phyloP scores from a whole-genome alignment of 2,888 invertebrate genomes.

The Pseudeuparius sepicola region DNA sequence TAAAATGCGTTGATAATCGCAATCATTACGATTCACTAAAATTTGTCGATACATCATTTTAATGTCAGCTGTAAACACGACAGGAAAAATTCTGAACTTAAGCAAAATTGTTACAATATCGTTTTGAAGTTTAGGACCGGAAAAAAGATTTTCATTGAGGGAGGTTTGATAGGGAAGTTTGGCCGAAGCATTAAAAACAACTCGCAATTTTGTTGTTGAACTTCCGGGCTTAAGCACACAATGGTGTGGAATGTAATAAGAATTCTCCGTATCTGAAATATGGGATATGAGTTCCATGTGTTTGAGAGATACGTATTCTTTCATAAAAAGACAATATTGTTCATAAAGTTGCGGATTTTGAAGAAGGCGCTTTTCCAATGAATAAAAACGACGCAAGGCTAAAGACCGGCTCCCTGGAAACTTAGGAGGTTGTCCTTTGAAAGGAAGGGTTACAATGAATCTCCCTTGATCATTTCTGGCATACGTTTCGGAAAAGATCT shows the following conservation, averaged over 20 bases:
- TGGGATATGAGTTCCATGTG: constrained; percentile 3
- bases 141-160: neutral
- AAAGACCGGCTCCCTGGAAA: constrained; percentile 3
- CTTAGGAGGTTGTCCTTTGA: constrained; percentile 1
- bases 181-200: neutral
- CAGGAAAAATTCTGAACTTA: neutral
- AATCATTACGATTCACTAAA: neutral
- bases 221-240: constrained; percentile 7
- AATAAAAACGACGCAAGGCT: constrained; percentile 4
- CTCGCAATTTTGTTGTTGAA: neutral
- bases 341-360: constrained; percentile 6
- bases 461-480: constrained; percentile 1
- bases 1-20: constrained; percentile 2
- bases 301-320: constrained; percentile 3
- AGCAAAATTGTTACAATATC: neutral
- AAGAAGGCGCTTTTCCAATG: constrained; percentile 3
- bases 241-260: constrained; percentile 9
- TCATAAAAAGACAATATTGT: constrained; percentile 5
- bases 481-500: too few relatives aligned
- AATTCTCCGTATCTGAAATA: neutral
- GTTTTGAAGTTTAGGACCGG: constrained; percentile 1
- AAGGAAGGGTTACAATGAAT: constrained; percentile 8
- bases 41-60: constrained; percentile 1
- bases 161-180: neutral
- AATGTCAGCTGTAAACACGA: neutral